Base-by-base conservation (phyloP, 2,888 invertebrate genomes). In the Drosophila sordidapex region DNA sequence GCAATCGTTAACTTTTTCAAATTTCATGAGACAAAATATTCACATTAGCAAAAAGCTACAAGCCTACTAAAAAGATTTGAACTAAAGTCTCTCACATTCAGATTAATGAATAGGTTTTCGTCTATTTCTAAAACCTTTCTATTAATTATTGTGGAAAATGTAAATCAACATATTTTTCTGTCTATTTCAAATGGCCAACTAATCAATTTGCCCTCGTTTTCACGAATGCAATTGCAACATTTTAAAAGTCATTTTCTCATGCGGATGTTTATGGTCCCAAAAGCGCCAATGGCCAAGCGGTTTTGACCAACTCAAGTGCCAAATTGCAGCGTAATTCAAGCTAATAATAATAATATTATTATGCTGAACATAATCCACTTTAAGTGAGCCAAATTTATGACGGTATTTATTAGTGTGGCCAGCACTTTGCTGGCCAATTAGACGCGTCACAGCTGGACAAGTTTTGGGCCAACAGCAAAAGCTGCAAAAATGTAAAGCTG, bases 371-470 rank as follows among this genome's bases (percentile, higher is more conserved):
- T 66, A 66, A 66, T 27, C 65, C 64, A 61, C 79, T 83, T 74
- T 68, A 73, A 78, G 61, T 58, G 64, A 66, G 68, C 70, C 43
- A 74, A 62, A 79, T 76, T 81, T 67, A 80, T 83, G 71, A 72
- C 65, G 54, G 61, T 70, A 76, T 80, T 86, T 73, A 71, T 74
- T 82, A 74, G 79, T 46, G 46, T 64, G 78, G 71, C 79, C 62
- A 56, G 66, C 84, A 71, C 71, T 75, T 75, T 78, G 70, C 87
- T 74, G 82, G 64, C 89, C 89, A 84, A 84, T 84, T 84, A 89
- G 79, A 63, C 56, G 70, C 73, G 71, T 87, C 76, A 67, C 74
- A 78, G 77, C 71, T 67, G 70, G 57, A 60, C 43, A 71, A 67
- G 49, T 61, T 68, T 65, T 56, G 53, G 75, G 58, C 69, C 31